These are phyloP conservation scores for Leptoteleia sp. DNA, from an alignment of 1,140 invertebrate genomes.

Conservation along the genomic window DNA sequence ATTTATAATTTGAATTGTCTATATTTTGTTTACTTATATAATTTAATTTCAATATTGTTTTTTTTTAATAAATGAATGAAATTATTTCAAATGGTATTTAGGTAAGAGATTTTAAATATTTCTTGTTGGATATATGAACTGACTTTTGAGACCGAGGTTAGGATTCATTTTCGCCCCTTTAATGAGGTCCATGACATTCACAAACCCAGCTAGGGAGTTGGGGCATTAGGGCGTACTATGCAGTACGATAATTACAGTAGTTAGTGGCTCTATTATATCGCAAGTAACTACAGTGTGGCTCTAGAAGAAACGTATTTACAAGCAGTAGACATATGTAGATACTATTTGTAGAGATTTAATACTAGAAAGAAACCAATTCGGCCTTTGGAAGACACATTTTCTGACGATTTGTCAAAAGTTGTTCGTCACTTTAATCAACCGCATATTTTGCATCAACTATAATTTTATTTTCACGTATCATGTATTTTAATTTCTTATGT, in stretches of 20 bases:
- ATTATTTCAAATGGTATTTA: too few species aligned
- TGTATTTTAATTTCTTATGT: too few species aligned
- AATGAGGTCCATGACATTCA: constrained; percentile 79
- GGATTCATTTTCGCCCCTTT: constrained; percentile 77
- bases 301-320: constrained; percentile 78
- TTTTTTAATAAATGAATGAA: too few species aligned
- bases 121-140: constrained; percentile 6
- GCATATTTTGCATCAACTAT: constrained; percentile 24
- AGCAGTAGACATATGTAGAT: constrained; percentile 71
- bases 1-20: constrained; percentile 2
- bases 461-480: background rate
- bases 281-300: constrained; percentile 77
- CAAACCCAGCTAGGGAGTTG: constrained; percentile 77
- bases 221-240: constrained; percentile 74
- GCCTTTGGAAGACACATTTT: constrained; percentile 94
- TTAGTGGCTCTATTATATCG: constrained; percentile 74
- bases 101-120: constrained; percentile 20
- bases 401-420: constrained; percentile 81
- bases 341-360: constrained; percentile 61
- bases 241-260: constrained; percentile 72
- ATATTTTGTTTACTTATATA: background rate
- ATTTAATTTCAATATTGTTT: too few species aligned
- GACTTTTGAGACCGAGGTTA: constrained; percentile 49
- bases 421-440: constrained; percentile 26
- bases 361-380: constrained; percentile 73